Percentiles rank a stretch among this genome's conserved stretches.
Evolutionary conservation across 1,140 invertebrate species (phyloP).

Genomic region (Drosophila tsacasi): DNA sequence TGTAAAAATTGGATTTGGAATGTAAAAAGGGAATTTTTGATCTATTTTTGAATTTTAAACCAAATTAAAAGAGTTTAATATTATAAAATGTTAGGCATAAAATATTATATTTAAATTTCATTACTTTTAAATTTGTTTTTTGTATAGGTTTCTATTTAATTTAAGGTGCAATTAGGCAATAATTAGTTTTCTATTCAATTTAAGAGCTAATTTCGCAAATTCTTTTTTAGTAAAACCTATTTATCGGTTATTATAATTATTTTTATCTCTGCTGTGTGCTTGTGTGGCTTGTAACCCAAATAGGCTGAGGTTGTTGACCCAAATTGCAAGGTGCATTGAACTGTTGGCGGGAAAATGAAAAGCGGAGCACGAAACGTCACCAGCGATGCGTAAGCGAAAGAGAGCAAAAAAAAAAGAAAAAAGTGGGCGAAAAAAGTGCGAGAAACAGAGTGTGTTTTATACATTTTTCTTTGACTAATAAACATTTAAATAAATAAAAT

Average conservation of each 20-base stretch:
- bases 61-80: background rate
- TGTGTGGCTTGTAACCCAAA: conserved; percentile 62
- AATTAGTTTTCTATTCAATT: background rate
- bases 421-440: conserved; percentile 17
- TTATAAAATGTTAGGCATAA: no score
- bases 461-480: background rate
- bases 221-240: background rate
- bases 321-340: conserved; percentile 84
- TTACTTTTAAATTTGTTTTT: background rate
- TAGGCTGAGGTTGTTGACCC: conserved; percentile 79
- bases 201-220: background rate
- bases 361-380: conserved; percentile 32
- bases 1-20: background rate
- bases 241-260: background rate
- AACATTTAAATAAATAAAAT: no score
- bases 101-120: background rate
- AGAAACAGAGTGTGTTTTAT: background rate
- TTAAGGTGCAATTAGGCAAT: no score
- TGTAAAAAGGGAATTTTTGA: background rate
- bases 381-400: conserved; percentile 32
- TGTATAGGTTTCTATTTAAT: no score
- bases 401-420: conserved; percentile 17
- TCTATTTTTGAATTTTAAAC: background rate
- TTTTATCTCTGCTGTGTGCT: background rate
- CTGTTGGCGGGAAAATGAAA: conserved; percentile 52